Base-by-base conservation (phyloP, 2,888 invertebrate species). In the Xestia rhomboidea region DNA sequence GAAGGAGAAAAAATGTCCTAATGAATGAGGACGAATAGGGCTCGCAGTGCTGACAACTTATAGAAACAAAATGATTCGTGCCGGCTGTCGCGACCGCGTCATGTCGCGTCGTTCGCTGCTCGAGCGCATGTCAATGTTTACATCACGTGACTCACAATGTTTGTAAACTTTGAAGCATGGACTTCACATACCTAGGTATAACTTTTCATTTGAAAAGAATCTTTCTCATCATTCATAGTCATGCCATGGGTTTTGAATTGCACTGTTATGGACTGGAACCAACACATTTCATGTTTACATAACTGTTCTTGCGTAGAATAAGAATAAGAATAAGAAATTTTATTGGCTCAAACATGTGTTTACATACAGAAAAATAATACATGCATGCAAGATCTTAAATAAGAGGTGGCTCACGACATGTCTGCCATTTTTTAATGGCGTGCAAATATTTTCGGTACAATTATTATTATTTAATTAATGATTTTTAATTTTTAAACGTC, bases 41-140 rank as follows among this genome's bases (percentile, higher is more conserved):
- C 63, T 27, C 10, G 38, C 87, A 85, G 86, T 77, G 51, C 70
- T 63, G 76, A 41, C 86, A 87, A 88, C 87, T 70, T 84, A 49
- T 8, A 72, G 67, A 76, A 76, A 77, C 44, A 66, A 76, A 54
- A 46, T 77, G 18, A 66, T 68, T 69, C 66, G 4, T 69, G 30
- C 46, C 51, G 6, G 30, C 34, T 66, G 49, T 57, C 18, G 71
- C 34, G 6, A 24, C 66, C 44, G 30, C 68, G 72, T 60, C 54
- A 57, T 60, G 54, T 46, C 60, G 60, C 38, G 49, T 73, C 60
- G 41, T n/a, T 54, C 44, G 75, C 2, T 80, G 88, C 82, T 80
- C 85, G 83, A 83, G 87, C 88, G 89, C 88, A 88, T 88, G 88
- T 7, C 73, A 87, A 69, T 92, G 87, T 92, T 92, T 90, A 89